phyloP scores from a whole-genome alignment of 2,113 vertebrate genomes.

The Echinops telfairi region DNA sequence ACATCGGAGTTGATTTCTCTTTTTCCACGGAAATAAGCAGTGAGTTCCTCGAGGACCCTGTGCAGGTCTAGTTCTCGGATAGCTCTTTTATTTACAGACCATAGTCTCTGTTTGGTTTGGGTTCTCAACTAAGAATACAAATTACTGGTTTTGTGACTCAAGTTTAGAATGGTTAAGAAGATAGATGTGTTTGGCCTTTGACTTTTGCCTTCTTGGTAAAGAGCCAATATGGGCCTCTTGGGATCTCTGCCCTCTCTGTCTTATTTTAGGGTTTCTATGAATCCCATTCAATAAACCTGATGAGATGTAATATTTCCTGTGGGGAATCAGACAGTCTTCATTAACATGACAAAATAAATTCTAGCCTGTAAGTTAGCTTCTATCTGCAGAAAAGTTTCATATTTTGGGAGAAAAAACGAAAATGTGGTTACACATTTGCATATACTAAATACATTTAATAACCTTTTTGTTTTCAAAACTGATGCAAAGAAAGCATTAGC shows the following conservation, averaged over 20 bases:
- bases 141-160: too few species aligned
- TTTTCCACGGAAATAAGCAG: too few species aligned
- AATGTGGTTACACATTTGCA: neutral
- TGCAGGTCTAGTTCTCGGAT: too few species aligned
- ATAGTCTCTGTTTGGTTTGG: too few species aligned
- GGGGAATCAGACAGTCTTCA: neutral
- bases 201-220: neutral
- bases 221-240: neutral
- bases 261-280: neutral
- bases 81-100: too few species aligned
- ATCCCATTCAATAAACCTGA: neutral
- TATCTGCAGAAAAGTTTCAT: constrained; percentile 29
- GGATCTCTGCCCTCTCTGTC: neutral
- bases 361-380: neutral
- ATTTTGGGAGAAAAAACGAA: neutral
- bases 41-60: too few species aligned
- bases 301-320: neutral
- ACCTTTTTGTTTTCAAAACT: neutral
- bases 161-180: neutral
- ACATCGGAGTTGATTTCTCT: too few species aligned
- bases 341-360: constrained; percentile 41
- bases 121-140: too few species aligned
- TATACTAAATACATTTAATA: neutral
- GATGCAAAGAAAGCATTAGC: neutral
- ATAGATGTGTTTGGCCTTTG: neutral